Evolutionary conservation across 2,888 invertebrate genomes (phyloP).

Genomic region (Laothoe populi): DNA sequence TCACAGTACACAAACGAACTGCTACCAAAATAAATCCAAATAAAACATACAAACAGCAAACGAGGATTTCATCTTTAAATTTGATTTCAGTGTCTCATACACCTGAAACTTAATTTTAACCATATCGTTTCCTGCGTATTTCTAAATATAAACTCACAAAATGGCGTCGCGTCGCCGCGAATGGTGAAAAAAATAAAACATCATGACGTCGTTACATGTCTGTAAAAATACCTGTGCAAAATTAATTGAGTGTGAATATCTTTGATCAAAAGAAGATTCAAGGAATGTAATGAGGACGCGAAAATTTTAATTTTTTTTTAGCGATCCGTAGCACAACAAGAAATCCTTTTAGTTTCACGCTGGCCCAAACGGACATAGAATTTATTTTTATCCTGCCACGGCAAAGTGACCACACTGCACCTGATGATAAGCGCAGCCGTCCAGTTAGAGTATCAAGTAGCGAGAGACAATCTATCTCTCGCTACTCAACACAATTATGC

Average conservation of each 20-base stretch:
- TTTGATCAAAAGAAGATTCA: background rate
- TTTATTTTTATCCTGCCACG: too few relatives aligned
- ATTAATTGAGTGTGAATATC: constrained; percentile 17
- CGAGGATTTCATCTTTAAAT: background rate
- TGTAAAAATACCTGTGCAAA: constrained; percentile 6
- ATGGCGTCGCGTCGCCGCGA: constrained; percentile 40
- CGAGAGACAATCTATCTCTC: too few relatives aligned
- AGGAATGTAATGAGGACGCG: background rate
- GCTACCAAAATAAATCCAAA: background rate
- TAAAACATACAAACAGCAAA: background rate
- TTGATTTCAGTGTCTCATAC: background rate
- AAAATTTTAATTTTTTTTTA: background rate
- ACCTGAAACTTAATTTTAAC: constrained; percentile 51
- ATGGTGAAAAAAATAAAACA: constrained; percentile 1
- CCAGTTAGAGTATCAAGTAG: too few relatives aligned
- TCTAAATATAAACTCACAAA: constrained; percentile 46
- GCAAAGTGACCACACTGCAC: too few relatives aligned
- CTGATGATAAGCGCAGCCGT: too few relatives aligned
- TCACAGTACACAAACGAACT: too few relatives aligned
- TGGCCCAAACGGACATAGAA: too few relatives aligned
- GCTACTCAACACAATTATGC: too few relatives aligned
- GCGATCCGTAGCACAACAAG: too few relatives aligned
- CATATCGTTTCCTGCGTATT: constrained; percentile 45
- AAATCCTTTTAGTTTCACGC: too few relatives aligned
- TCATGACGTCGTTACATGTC: constrained; percentile 9